A percentile compares a stretch with the other conserved stretches of the same genome.
These are phyloP conservation scores for Proisotoma minuta DNA, from an alignment of 2,888 invertebrate genomes.

Conservation along the genomic window DNA sequence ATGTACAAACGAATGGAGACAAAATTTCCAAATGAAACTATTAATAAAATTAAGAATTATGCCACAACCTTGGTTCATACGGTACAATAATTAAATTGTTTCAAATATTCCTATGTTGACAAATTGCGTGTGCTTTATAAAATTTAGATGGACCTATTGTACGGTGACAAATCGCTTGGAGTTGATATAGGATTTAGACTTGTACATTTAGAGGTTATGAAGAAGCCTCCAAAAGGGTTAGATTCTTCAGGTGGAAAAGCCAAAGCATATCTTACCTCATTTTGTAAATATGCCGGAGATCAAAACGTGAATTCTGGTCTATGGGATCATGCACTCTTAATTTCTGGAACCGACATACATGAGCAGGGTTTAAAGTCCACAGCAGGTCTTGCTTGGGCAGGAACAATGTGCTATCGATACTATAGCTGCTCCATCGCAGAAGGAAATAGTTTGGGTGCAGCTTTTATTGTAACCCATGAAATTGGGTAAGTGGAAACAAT, in stretches of 20 bases:
- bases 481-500: too few relatives aligned
- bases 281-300: slow-evolving; percentile 48
- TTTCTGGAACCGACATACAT: slow-evolving; percentile 48
- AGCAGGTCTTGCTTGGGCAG: slow-evolving; percentile 33
- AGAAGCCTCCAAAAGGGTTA: slow-evolving; percentile 40
- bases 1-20: slow-evolving; percentile 1
- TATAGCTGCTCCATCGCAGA: slow-evolving; percentile 51
- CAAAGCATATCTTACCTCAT: slow-evolving; percentile 50
- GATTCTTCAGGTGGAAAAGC: slow-evolving; percentile 49
- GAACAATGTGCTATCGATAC: slow-evolving; percentile 51
- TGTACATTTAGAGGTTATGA: slow-evolving; percentile 49
- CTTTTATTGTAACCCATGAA: slow-evolving; percentile 52
- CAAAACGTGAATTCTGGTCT: slow-evolving; percentile 40
- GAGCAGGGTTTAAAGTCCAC: slow-evolving; percentile 42
- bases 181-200: slow-evolving; percentile 48
- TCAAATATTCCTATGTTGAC: too few relatives aligned
- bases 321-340: slow-evolving; percentile 51
- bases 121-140: neutral
- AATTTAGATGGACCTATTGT: slow-evolving; percentile 49
- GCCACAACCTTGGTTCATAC: neutral
- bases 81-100: neutral
- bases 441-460: slow-evolving; percentile 50
- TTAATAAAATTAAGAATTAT: neutral
- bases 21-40: slow-evolving; percentile 1
- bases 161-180: slow-evolving; percentile 48